Evolutionary conservation across 2,888 invertebrate genomes (phyloP).

Genomic region (Cheilosia pagana): DNA sequence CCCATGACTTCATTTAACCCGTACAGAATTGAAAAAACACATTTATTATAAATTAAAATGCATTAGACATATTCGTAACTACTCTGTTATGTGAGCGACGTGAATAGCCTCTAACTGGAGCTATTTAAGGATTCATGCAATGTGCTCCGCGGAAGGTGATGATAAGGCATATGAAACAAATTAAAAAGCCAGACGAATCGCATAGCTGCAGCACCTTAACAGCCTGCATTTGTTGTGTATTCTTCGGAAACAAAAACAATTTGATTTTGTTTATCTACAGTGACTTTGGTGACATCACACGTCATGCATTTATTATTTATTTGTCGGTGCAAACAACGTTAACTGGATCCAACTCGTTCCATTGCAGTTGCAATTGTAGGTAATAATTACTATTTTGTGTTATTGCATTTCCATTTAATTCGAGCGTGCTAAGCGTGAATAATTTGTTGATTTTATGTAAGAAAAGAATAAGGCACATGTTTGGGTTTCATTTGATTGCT

Average conservation of each 20-base stretch:
- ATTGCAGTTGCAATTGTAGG: constrained; percentile 1
- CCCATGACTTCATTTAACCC: too few species aligned
- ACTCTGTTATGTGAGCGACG: constrained; percentile 31
- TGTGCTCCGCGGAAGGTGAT: constrained; percentile 12
- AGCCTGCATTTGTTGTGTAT: constrained; percentile 3
- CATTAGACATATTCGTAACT: constrained; percentile 16
- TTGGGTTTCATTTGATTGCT: not conserved
- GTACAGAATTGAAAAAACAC: not conserved
- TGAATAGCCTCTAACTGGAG: constrained; percentile 46
- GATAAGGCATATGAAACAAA: not conserved
- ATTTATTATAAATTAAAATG: constrained; percentile 13
- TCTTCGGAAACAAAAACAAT: constrained; percentile 15
- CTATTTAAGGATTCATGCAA: constrained; percentile 46
- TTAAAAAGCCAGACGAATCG: constrained; percentile 22
- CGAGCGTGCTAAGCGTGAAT: constrained; percentile 48
- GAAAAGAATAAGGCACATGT: not conserved
- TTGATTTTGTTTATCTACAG: constrained; percentile 6
- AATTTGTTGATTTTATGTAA: constrained; percentile 25
- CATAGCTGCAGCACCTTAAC: constrained; percentile 31
- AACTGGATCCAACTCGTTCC: constrained; percentile 41
- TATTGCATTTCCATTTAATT: constrained; percentile 41
- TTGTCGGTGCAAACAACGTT: constrained; percentile 35
- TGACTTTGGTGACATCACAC: constrained; percentile 49
- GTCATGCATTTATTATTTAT: constrained; percentile 62
- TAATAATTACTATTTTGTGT: constrained; percentile 35